Evolutionary conservation across 64 coral and sea anemone species (phyloP).

Genomic region (Stylophora pistillata): DNA sequence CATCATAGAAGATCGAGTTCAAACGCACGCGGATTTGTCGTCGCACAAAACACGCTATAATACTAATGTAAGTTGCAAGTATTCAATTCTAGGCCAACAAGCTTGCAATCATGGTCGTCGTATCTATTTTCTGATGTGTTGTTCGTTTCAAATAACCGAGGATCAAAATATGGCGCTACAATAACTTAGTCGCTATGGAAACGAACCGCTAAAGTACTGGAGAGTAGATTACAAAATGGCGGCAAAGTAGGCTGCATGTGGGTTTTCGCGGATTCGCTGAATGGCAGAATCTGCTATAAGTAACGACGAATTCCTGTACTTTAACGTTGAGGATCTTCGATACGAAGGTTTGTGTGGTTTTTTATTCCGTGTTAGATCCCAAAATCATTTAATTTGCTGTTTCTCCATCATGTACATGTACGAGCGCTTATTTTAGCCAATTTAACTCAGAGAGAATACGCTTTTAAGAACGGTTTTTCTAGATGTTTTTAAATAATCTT

Average conservation of each 20-base stretch:
- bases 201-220: neutral
- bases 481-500: no score
- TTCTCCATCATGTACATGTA: neutral
- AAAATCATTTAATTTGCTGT: neutral
- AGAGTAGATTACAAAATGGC: slow-evolving; percentile 67
- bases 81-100: neutral
- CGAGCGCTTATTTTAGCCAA: no score
- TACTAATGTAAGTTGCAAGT: neutral
- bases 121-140: neutral
- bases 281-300: slow-evolving; percentile 34
- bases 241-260: slow-evolving; percentile 24
- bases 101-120: neutral
- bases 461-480: no score
- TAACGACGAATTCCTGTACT: slow-evolving; percentile 57
- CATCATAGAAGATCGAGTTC: neutral
- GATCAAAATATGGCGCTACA: slow-evolving; percentile 14
- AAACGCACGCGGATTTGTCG: neutral
- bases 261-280: slow-evolving; percentile 32
- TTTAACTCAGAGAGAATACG: no score
- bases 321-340: slow-evolving; percentile 66
- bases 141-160: neutral
- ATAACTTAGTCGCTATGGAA: neutral
- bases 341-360: slow-evolving; percentile 76
- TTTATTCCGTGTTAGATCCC: neutral
- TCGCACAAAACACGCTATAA: neutral